phyloP scores from a whole-genome alignment of 1,140 invertebrate species.

The Megalopta genalis region DNA sequence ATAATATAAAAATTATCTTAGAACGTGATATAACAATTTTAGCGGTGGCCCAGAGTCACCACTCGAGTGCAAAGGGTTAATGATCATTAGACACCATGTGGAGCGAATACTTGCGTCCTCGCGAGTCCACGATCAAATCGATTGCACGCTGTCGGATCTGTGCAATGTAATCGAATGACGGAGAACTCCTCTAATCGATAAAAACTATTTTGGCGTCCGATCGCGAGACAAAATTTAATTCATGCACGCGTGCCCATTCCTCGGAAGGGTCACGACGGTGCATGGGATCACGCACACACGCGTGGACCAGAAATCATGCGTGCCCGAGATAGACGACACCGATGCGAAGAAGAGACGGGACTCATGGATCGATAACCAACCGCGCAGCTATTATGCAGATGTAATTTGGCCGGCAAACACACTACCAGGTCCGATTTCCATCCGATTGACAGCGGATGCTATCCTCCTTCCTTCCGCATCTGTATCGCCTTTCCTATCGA shows the following conservation, averaged over 20 bases:
- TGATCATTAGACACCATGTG: too few species aligned
- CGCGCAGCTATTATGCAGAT: constrained; percentile 74
- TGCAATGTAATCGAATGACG: constrained; percentile 32
- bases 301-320: constrained; percentile 37
- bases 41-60: too few species aligned
- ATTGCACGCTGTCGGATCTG: constrained; percentile 35
- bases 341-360: constrained; percentile 68
- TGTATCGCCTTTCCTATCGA: constrained; percentile 27
- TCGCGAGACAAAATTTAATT: constrained; percentile 63
- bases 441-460: constrained; percentile 58
- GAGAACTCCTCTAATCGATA: constrained; percentile 57
- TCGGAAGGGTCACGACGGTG: constrained; percentile 20
- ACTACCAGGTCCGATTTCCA: constrained; percentile 65
- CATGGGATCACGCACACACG: background rate
- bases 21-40: too few species aligned
- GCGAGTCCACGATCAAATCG: constrained; percentile 52
- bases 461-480: constrained; percentile 58
- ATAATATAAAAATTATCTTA: too few species aligned
- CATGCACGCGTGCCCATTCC: constrained; percentile 40
- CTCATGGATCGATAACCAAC: constrained; percentile 71
- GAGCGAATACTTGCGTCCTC: constrained; percentile 30
- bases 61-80: too few species aligned
- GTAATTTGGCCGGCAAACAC: constrained; percentile 74
- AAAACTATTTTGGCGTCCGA: constrained; percentile 57
- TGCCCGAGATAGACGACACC: constrained; percentile 61